Base-by-base conservation (phyloP, 2,113 vertebrate genomes). In the Mungos mungo region DNA sequence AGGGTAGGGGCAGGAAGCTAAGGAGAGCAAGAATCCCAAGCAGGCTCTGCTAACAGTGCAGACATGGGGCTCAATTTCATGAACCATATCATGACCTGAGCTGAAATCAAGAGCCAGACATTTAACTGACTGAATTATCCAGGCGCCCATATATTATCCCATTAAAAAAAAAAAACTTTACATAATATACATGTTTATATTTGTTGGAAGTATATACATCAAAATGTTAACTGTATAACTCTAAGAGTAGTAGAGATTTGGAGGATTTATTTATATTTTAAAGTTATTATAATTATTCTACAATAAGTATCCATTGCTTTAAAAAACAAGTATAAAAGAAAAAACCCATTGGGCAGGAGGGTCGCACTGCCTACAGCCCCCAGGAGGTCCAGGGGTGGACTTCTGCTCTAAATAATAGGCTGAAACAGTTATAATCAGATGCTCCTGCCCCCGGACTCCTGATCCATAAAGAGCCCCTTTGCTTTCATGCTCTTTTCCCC, bases 141-240 rank as follows among this genome's bases (percentile, higher is more conserved):
- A 57, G 57, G 57, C 2, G 7, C 57, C 57, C 0, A 1, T 11
- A 7, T 25, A 63, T 0, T 68, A 68, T 84, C 31, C 4, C 45
- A 57, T 69, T 72, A 88, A n/a, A 63, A 5, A 14, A 5, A 14
- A 60, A 60, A 52, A 80, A 71, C 3, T 71, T 29, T 69, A 60
- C 12, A 84, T 74, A 41, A 79, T 80, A 25, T 92, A 41, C 19
- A 50, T 45, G 38, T 85, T 76, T 82, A 54, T 83, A 71, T 77
- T 95, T 89, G 57, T 60, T 71, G 29, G 25, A 82, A 81, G 29
- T 65, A 66, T 63, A 47, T 54, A 71, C 41, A 79, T 60, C 63
- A 91, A 83, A 90, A 91, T 50, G 12, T 60, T 93, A 95, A 88
- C 85, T 87, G 3, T 45, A 33, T 90, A 89, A 82, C 29, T 76